These are phyloP conservation scores for Drosophila murphyi DNA, from an alignment of 1,140 invertebrate species.

Conservation along the genomic window DNA sequence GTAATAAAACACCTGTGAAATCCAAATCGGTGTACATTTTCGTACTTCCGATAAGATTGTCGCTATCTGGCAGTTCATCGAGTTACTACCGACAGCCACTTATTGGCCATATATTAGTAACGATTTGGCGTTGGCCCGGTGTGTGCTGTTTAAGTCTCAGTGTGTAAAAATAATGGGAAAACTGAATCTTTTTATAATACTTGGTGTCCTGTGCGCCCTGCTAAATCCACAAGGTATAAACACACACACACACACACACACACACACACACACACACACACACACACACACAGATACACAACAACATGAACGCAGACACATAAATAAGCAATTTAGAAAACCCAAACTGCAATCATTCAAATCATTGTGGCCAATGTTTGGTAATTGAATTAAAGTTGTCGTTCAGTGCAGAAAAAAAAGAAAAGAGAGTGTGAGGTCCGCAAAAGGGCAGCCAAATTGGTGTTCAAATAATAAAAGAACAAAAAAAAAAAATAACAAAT, in stretches of 20 bases:
- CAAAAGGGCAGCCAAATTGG: constrained; percentile 46
- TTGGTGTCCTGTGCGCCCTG: constrained; percentile 50
- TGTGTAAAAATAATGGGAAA: constrained; percentile 48
- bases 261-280: background rate
- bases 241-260: too few relatives aligned
- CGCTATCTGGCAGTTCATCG: constrained; percentile 52
- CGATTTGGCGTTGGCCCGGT: constrained; percentile 17
- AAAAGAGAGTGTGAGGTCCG: constrained; percentile 9
- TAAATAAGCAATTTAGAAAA: constrained; percentile 21
- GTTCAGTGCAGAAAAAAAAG: constrained; percentile 34
- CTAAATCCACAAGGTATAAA: constrained; percentile 57
- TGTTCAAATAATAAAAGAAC: constrained; percentile 58
- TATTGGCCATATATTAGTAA: constrained; percentile 37
- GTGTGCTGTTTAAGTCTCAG: constrained; percentile 2
- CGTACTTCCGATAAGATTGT: constrained; percentile 63
- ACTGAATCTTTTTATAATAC: constrained; percentile 35
- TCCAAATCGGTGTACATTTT: constrained; percentile 42
- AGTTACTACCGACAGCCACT: constrained; percentile 32
- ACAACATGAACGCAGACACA: background rate
- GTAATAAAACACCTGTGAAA: background rate
- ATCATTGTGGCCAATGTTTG: constrained; percentile 58
- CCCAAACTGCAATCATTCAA: constrained; percentile 26
- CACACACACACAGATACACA: background rate
- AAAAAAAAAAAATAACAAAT: constrained; percentile 18
- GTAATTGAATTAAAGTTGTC: constrained; percentile 74